These are phyloP conservation scores for Conus canariensis DNA, from an alignment of 2,888 invertebrate genomes.

Conservation along the genomic window DNA sequence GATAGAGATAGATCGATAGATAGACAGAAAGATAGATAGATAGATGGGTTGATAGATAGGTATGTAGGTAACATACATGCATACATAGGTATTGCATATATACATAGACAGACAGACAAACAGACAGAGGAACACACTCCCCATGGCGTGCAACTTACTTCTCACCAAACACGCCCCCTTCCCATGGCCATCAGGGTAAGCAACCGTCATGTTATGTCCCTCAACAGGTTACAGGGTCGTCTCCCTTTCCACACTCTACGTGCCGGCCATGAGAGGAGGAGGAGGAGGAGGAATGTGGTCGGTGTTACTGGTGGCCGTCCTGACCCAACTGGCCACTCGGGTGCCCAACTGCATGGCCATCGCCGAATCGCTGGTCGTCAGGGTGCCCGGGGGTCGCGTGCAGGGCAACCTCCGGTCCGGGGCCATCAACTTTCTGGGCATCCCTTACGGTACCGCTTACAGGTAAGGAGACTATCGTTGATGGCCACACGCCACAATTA, in stretches of 20 bases:
- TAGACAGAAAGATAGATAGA: no score
- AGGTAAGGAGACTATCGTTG: slow-evolving; percentile 3
- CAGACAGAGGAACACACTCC: no score
- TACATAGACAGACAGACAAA: no score
- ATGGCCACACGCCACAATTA: no score
- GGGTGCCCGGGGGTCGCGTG: slow-evolving; percentile 16
- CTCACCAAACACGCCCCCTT: no score
- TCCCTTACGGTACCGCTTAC: slow-evolving; percentile 30
- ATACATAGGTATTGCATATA: no score
- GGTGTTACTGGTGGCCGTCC: neutral
- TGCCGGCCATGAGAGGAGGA: neutral
- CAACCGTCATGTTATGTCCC: no score
- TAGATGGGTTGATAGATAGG: no score
- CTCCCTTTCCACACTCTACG: neutral
- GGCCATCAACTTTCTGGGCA: slow-evolving; percentile 21
- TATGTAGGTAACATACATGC: no score
- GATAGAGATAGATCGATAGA: no score
- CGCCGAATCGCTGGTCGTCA: slow-evolving; percentile 7
- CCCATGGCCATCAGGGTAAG: no score
- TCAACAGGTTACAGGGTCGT: neutral
- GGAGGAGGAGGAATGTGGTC: neutral
- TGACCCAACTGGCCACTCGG: neutral
- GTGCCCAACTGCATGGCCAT: neutral
- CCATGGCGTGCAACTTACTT: no score
- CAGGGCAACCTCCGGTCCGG: neutral